Evolutionary conservation across 2,797 vertebrate species (phyloP).

Genomic region (Corythornis leucogaster): DNA sequence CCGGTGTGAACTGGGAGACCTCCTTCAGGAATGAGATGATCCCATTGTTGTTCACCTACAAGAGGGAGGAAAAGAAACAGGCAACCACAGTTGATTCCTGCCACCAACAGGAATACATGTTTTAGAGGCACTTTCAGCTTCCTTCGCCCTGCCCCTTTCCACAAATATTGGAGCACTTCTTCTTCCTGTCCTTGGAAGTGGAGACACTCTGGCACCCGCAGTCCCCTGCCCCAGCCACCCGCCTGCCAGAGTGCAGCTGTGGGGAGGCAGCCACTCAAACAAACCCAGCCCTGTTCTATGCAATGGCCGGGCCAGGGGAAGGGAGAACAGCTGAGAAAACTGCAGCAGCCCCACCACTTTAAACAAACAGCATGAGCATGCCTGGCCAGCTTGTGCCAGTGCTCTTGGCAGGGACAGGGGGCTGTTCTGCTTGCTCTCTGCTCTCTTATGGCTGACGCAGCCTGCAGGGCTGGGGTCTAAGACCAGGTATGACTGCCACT

Average conservation of each 20-base stretch:
- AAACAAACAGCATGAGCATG: constrained; percentile 14
- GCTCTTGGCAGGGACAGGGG: neutral
- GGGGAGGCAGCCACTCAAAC: constrained; percentile 48
- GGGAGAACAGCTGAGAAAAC: constrained; percentile 58
- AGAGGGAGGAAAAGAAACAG: neutral
- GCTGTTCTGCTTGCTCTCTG: neutral
- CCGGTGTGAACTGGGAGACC: constrained; percentile 96
- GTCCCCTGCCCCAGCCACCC: neutral
- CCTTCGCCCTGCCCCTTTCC: neutral
- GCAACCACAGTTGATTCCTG: neutral
- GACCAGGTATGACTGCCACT: neutral
- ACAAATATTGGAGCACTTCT: constrained; percentile 6
- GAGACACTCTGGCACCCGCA: neutral
- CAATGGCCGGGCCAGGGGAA: neutral
- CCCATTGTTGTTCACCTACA: constrained; percentile 97
- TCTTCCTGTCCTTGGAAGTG: constrained; percentile 46
- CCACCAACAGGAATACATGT: neutral
- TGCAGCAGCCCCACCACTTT: neutral
- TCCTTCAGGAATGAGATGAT: constrained; percentile 96
- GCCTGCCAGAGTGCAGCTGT: neutral
- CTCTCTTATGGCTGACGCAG: neutral
- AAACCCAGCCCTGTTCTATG: constrained; percentile 70
- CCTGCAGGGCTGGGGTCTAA: neutral
- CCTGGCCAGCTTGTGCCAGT: neutral
- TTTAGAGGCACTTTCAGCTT: neutral